phyloP scores from a whole-genome alignment of 2,888 invertebrate genomes.

The Ichneumon xanthorius region DNA sequence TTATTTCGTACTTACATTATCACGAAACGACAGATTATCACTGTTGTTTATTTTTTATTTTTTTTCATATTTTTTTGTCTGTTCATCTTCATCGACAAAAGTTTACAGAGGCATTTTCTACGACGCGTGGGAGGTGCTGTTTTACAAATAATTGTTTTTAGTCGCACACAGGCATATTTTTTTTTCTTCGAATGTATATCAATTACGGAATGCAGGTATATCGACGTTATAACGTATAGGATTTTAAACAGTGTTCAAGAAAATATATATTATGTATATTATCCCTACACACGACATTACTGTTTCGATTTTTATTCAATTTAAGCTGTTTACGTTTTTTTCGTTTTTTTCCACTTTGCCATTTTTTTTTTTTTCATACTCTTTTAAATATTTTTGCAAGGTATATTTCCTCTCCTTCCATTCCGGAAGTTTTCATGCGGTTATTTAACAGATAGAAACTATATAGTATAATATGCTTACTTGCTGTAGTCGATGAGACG shows the following conservation, averaged over 20 bases:
- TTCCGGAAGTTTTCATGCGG: slow-evolving; percentile 44
- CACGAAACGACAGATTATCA: slow-evolving; percentile 29
- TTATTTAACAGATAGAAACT: slow-evolving; percentile 52
- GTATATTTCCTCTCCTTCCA: slow-evolving; percentile 53
- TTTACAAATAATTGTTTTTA: slow-evolving; percentile 61
- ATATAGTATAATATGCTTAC: slow-evolving; percentile 46
- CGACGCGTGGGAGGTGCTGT: slow-evolving; percentile 56
- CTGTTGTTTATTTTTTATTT: not conserved
- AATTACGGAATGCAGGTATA: slow-evolving; percentile 55
- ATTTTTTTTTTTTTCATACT: slow-evolving; percentile 8
- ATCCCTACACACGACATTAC: slow-evolving; percentile 53
- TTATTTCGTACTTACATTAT: slow-evolving; percentile 14
- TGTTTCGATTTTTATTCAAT: slow-evolving; percentile 49
- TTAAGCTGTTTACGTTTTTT: slow-evolving; percentile 33
- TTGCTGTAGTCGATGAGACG: slow-evolving; percentile 50
- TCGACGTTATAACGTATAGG: slow-evolving; percentile 53
- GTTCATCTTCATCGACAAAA: not conserved
- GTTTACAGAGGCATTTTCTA: slow-evolving; percentile 57
- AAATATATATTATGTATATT: slow-evolving; percentile 60
- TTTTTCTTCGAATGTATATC: slow-evolving; percentile 53
- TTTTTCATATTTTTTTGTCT: not conserved
- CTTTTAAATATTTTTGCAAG: slow-evolving; percentile 50
- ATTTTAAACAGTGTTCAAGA: slow-evolving; percentile 59
- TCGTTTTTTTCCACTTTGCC: not conserved
- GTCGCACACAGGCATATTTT: slow-evolving; percentile 60